These are phyloP conservation scores for Drosophila navojoa DNA, from an alignment of 1,140 invertebrate genomes.

Conservation along the genomic window DNA sequence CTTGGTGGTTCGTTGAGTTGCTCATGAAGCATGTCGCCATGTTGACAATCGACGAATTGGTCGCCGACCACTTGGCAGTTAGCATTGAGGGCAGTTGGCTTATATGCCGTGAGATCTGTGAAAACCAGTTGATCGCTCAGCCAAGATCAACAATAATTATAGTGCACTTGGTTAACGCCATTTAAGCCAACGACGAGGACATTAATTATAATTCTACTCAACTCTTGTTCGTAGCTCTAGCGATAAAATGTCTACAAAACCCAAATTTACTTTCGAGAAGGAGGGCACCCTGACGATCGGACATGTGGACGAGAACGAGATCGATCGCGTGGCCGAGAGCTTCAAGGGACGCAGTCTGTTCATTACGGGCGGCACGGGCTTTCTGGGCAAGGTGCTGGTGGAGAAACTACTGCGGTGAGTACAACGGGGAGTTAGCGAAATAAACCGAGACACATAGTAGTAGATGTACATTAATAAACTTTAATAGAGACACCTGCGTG, in stretches of 20 bases:
- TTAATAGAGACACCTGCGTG: too few species aligned
- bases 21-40: conserved; percentile 24
- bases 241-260: conserved; percentile 64
- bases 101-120: neutral
- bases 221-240: neutral
- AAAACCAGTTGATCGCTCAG: conserved; percentile 40
- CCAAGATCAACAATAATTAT: conserved; percentile 75
- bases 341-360: conserved; percentile 85
- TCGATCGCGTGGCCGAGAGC: conserved; percentile 85
- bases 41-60: conserved; percentile 30
- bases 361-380: conserved; percentile 90
- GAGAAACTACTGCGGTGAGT: conserved; percentile 91
- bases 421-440: neutral
- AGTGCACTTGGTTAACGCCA: conserved; percentile 60
- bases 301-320: conserved; percentile 68
- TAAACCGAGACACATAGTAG: neutral
- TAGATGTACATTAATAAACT: neutral
- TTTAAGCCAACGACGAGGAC: conserved; percentile 26
- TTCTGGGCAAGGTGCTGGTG: conserved; percentile 94
- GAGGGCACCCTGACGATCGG: conserved; percentile 65
- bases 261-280: conserved; percentile 75
- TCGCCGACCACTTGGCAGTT: conserved; percentile 17
- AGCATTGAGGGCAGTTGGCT: conserved; percentile 40
- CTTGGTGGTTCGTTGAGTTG: conserved; percentile 16
- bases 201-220: conserved; percentile 1